phyloP scores from a whole-genome alignment of 2,888 invertebrate species.

The Synergus itoensis region DNA sequence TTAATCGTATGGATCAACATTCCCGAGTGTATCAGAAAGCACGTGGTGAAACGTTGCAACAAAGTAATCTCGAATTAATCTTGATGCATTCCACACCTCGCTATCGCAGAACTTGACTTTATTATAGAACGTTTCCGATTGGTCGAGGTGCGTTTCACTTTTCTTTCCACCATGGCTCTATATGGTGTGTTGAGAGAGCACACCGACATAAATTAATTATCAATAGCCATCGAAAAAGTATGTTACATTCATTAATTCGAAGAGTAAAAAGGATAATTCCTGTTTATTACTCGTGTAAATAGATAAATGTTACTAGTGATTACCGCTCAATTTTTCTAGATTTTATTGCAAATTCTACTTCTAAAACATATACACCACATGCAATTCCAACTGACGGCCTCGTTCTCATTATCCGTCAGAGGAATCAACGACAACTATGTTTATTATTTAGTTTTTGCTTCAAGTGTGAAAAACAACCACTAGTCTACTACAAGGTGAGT shows the following conservation, averaged over 20 bases:
- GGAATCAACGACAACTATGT: conserved; percentile 23
- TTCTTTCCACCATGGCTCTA: conserved; percentile 32
- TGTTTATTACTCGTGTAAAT: not conserved
- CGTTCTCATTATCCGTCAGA: conserved; percentile 27
- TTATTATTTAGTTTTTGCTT: not conserved
- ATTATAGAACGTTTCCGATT: conserved; percentile 17
- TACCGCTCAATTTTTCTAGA: not conserved
- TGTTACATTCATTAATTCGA: conserved; percentile 18
- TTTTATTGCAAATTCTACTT: conserved; percentile 4
- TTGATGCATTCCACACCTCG: conserved; percentile 23
- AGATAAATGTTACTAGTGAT: not conserved
- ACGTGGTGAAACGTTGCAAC: conserved; percentile 29
- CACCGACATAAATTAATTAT: conserved; percentile 9
- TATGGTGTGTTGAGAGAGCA: conserved; percentile 35
- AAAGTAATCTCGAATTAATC: conserved; percentile 31
- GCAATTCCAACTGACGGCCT: conserved; percentile 32
- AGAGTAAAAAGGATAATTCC: not conserved
- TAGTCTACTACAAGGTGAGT: not conserved
- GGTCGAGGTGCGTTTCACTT: conserved; percentile 37
- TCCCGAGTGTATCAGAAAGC: conserved; percentile 12
- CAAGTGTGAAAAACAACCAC: conserved; percentile 6
- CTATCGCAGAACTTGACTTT: conserved; percentile 33
- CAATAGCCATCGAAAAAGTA: conserved; percentile 11
- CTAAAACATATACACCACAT: not conserved
- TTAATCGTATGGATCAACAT: conserved; percentile 25